Percentiles rank a stretch among this genome's conserved stretches.
Evolutionary conservation across 2,113 vertebrate genomes (phyloP).

Genomic region (Poeciliopsis turrubarensis): DNA sequence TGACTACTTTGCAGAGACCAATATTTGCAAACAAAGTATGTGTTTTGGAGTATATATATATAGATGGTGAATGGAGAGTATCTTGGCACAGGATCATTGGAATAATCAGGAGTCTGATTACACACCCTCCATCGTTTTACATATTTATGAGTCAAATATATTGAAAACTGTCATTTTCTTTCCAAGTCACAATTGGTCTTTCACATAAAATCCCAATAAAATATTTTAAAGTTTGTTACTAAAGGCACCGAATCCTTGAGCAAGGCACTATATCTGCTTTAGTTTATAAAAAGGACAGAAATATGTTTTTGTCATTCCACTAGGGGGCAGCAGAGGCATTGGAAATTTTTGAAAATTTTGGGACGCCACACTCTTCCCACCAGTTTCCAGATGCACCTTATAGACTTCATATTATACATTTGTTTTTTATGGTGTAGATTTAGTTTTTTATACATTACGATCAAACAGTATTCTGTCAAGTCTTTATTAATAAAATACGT

Average conservation of each 20-base stretch:
- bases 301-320: constrained; percentile 12
- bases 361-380: not conserved
- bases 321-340: constrained; percentile 64
- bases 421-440: not conserved
- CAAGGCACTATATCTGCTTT: no score
- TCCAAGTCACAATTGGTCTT: not conserved
- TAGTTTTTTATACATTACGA: not conserved
- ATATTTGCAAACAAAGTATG: no score
- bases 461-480: not conserved
- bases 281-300: not conserved
- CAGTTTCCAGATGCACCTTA: constrained; percentile 1
- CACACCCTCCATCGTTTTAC: no score
- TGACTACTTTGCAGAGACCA: no score
- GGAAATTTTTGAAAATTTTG: not conserved
- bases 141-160: no score
- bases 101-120: no score
- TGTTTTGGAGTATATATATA: no score
- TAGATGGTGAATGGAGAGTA: no score
- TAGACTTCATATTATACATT: not conserved
- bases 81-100: no score
- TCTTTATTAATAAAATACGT: not conserved
- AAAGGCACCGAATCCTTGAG: no score
- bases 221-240: no score
- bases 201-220: not conserved
- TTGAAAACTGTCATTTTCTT: no score